Evolutionary conservation across 2,113 vertebrate species (phyloP).

Genomic region (Dicaeum eximium): DNA sequence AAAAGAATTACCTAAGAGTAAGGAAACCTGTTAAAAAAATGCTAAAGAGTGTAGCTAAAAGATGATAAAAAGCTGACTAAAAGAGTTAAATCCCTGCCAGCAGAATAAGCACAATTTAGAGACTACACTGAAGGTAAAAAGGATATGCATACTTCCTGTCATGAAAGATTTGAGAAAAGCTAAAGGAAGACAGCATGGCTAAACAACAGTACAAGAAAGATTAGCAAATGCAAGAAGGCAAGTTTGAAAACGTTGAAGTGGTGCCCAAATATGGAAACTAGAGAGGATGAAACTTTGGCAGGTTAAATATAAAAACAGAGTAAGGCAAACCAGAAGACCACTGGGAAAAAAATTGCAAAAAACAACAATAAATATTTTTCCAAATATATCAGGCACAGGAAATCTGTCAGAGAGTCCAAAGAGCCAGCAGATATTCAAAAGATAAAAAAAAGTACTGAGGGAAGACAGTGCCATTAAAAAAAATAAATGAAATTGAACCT

Average conservation of each 20-base stretch:
- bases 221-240: not conserved
- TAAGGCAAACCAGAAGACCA: not conserved
- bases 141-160: conserved; percentile 27
- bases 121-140: conserved; percentile 1
- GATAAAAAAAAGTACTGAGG: not conserved
- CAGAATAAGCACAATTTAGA: not conserved
- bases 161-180: conserved; percentile 17
- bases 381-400: not conserved
- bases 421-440: not conserved
- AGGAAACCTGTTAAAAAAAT: not conserved
- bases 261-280: conserved; percentile 10
- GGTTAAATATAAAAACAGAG: not conserved
- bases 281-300: not conserved
- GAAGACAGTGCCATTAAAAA: not conserved
- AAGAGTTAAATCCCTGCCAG: not conserved
- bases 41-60: not conserved
- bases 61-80: not conserved
- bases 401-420: not conserved
- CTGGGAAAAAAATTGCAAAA: not conserved
- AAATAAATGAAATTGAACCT: not conserved
- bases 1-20: not conserved
- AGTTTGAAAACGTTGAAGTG: not conserved
- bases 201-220: conserved; percentile 14
- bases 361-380: not conserved
- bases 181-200: conserved; percentile 27